Base-by-base conservation (phyloP, 2,888 invertebrate species). In the Drosophila acutilabella region DNA sequence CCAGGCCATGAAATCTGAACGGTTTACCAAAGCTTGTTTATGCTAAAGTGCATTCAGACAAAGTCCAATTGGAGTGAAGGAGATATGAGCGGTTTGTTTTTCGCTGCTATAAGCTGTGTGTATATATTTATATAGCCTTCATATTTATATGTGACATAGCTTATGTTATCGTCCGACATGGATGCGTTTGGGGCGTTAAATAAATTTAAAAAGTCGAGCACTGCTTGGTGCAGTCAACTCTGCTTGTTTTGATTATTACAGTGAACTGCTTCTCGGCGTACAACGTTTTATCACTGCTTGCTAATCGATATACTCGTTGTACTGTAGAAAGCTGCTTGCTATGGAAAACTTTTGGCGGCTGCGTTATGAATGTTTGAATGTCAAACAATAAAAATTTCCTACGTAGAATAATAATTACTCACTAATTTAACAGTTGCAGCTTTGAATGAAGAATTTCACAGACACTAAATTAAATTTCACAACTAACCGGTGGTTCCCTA, bases 1-100 rank as follows among this genome's bases (percentile, higher is more conserved):
- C 85, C 78, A 47, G 59, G 53, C 59, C 44, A 23, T 66, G 88
- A 77, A 86, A 82, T 74, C 59, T 53, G 87, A 82, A 20, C 64
- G 50, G 44, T 26, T 50, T 1, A 7, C 11, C 62, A 52, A 54
- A 54, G 13, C 40, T 62, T 80, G 78, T 70, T 80, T 80, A 78
- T 67, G 51, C 56, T 36, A 4, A 30, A 54, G 50, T 66, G 48
- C 48, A 64, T 52, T 53, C 57, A 48, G 18, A 20, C 79, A 68
- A 71, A 74, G 74, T 74, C 72, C 71, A 71, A 42, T 16, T 38
- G 40, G 10, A 56, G 14, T 53, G 23, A 11, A 30, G 6, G 2
- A 45, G 45, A 13, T 40, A 11, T 33, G n/a, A 61, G 18, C 33
- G 23, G 23, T 42, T 56, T 40, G 11, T 13, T 23, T 7, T n/a